These are phyloP conservation scores for Urocyon cinereoargenteus DNA, from an alignment of 2,797 vertebrate species.

Conservation along the genomic window DNA sequence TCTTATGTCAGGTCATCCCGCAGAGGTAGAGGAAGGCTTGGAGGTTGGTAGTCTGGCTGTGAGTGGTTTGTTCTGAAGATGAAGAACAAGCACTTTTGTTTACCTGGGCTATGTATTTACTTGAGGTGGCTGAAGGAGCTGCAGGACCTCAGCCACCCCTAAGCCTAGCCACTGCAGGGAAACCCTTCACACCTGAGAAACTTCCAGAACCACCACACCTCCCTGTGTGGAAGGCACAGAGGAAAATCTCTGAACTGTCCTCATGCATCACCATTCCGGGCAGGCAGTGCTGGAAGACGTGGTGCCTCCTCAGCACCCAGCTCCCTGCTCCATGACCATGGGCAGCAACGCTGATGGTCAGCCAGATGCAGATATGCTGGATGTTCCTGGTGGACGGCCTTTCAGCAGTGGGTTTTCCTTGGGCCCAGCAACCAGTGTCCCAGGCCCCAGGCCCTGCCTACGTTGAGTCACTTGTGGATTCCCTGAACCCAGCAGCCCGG, in stretches of 20 bases:
- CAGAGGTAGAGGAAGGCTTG: background rate
- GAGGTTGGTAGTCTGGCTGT: background rate
- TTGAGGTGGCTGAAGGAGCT: background rate
- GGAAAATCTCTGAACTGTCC: background rate
- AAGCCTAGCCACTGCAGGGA: background rate
- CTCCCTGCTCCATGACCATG: accelerated
- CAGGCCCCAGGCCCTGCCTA: background rate
- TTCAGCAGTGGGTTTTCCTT: background rate
- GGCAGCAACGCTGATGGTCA: accelerated
- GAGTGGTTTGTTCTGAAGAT: background rate
- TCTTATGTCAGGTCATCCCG: no score
- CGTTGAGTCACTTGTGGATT: background rate
- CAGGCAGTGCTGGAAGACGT: accelerated
- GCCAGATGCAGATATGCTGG: accelerated
- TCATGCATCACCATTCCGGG: accelerated
- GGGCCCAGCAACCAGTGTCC: background rate
- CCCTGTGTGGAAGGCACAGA: background rate
- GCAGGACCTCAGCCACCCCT: background rate
- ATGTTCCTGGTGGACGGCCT: background rate
- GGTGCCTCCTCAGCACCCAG: accelerated
- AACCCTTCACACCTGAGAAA: background rate
- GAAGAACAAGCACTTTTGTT: background rate
- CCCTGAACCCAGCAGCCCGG: background rate
- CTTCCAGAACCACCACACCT: accelerated
- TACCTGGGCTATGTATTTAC: background rate